A percentile compares a stretch with the other conserved stretches of the same genome.
Conservation (phyloP, 2,888 invertebrate genomes). For the Stramonita haemastoma region DNA sequence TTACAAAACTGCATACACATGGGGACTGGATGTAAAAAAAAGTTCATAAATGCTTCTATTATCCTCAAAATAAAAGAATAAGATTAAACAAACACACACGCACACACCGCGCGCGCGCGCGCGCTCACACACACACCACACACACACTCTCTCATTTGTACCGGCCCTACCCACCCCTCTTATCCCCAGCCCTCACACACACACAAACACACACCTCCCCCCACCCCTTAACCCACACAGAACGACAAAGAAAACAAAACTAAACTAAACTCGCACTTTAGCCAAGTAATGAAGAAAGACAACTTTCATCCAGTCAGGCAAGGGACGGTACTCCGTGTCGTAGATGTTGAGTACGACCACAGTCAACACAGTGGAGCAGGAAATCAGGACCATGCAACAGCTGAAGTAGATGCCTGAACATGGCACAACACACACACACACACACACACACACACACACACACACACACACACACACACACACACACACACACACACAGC, state of each 20-base stretch:
- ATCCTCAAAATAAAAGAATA: too few species aligned
- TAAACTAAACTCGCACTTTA: background rate
- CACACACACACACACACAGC: background rate
- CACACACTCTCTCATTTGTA: too few species aligned
- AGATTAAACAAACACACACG: too few species aligned
- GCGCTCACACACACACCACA: too few species aligned
- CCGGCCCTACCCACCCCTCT: too few species aligned
- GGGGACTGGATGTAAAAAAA: too few species aligned
- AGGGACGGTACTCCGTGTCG: constrained; percentile 24
- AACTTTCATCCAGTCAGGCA: constrained; percentile 35
- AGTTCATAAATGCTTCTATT: too few species aligned
- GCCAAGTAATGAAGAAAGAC: constrained; percentile 17
- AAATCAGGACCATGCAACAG: constrained; percentile 32
- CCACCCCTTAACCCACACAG: background rate
- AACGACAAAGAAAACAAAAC: background rate
- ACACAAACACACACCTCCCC: too few species aligned
- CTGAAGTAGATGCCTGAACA: constrained; percentile 41
- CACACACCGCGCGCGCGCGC: too few species aligned
- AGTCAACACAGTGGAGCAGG: constrained; percentile 39
- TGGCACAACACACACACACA: background rate
- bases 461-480: background rate
- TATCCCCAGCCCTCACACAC: too few species aligned
- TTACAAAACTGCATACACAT: too few species aligned
- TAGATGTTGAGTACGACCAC: constrained; percentile 42
- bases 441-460: background rate